Conservation (phyloP, 2,888 invertebrate genomes). For the Acronicta aceris region DNA sequence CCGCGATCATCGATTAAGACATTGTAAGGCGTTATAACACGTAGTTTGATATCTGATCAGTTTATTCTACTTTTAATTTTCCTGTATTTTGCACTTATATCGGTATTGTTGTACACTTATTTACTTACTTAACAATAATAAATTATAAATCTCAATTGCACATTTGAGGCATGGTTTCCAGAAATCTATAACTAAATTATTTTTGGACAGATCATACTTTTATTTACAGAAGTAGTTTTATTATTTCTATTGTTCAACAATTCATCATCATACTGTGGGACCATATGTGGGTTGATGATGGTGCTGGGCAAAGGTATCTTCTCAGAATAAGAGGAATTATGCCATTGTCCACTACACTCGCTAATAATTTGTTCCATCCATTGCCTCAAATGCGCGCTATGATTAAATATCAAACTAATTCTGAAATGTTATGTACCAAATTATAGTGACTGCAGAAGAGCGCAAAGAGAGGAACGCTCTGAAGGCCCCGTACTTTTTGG, state of each 20-base stretch:
- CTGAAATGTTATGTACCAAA: slow-evolving; percentile 4
- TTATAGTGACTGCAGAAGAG: slow-evolving; percentile 92
- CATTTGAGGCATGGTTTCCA: slow-evolving; percentile 46
- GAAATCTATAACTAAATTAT: background rate
- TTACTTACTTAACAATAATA: slow-evolving; percentile 47
- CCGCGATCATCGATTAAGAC: slow-evolving; percentile 82
- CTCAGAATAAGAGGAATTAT: no score
- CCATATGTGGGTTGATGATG: no score
- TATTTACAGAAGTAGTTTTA: no score
- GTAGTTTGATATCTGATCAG: slow-evolving; percentile 68
- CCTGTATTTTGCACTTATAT: slow-evolving; percentile 74
- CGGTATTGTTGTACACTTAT: slow-evolving; percentile 51
- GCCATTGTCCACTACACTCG: no score
- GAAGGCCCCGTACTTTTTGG: slow-evolving; percentile 95
- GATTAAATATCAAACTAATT: slow-evolving; percentile 3
- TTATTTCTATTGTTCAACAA: no score
- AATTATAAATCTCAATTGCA: slow-evolving; percentile 11
- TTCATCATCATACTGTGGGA: no score
- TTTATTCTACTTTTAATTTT: slow-evolving; percentile 72
- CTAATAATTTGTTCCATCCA: no score
- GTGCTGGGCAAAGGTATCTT: no score
- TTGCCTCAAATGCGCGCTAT: slow-evolving; percentile 48
- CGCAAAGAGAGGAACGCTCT: slow-evolving; percentile 91
- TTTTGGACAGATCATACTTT: no score
- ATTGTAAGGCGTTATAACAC: slow-evolving; percentile 84